Evolutionary conservation across 2,797 vertebrate genomes (phyloP).

Genomic region (Brachyrhaphis roseni): DNA sequence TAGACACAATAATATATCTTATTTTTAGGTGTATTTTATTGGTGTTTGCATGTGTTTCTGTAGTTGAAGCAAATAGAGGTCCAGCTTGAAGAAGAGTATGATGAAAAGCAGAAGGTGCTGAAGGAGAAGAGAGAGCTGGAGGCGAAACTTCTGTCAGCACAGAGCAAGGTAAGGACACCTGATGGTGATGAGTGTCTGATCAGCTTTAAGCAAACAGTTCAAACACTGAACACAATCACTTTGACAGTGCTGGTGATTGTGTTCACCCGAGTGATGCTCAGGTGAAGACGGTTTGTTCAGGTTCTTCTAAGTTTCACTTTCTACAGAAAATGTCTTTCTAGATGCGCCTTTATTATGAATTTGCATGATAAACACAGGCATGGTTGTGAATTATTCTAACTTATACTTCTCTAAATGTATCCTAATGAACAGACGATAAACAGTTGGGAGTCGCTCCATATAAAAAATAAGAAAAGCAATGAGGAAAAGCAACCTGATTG

Average conservation of each 20-base stretch:
- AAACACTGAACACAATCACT: background rate
- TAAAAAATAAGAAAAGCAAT: background rate
- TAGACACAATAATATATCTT: background rate
- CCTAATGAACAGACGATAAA: background rate
- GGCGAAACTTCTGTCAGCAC: slow-evolving; percentile 86
- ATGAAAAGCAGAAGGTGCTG: slow-evolving; percentile 97
- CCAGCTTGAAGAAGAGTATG: slow-evolving; percentile 95
- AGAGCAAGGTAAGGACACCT: slow-evolving; percentile 84
- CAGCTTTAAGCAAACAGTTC: background rate
- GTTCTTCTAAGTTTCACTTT: background rate
- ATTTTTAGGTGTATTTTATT: background rate
- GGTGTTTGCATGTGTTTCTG: background rate
- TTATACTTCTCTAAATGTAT: background rate
- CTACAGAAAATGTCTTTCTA: background rate
- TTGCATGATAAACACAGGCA: background rate
- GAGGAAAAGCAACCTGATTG: background rate
- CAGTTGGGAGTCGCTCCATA: background rate
- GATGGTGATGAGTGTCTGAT: background rate
- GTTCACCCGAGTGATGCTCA: background rate
- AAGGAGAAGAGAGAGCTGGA: slow-evolving; percentile 94
- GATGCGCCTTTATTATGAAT: background rate
- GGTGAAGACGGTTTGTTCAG: background rate
- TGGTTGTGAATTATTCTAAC: background rate
- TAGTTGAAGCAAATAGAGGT: slow-evolving; percentile 93
- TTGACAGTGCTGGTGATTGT: background rate